A percentile compares a stretch with the other conserved stretches of the same genome.
phyloP scores from a whole-genome alignment of 2,113 vertebrate genomes.

The Trachemys scripta region DNA sequence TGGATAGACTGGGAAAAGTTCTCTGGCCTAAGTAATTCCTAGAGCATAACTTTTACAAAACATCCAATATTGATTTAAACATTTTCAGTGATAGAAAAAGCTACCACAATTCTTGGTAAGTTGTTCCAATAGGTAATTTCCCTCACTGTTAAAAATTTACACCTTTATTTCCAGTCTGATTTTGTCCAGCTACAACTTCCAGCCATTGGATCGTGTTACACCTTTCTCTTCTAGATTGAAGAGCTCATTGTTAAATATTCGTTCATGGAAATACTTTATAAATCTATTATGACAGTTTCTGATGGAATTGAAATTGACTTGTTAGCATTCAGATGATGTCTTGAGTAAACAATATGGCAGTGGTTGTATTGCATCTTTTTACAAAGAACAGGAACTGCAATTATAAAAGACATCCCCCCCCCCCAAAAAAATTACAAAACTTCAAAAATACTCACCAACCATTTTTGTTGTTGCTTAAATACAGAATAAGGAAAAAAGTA shows the following conservation, averaged over 20 bases:
- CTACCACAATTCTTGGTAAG: neutral
- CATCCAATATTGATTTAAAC: no score
- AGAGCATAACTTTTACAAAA: neutral
- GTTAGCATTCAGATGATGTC: neutral
- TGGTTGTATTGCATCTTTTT: neutral
- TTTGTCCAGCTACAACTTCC: neutral
- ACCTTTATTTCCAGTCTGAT: neutral
- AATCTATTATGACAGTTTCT: neutral
- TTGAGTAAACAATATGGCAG: neutral
- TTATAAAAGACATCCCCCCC: fast-evolving
- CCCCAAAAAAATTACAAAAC: neutral
- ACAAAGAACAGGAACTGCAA: neutral
- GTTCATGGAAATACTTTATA: neutral
- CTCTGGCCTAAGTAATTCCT: neutral
- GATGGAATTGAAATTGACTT: neutral
- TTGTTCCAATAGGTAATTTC: neutral
- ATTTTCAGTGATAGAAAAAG: neutral
- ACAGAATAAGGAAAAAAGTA: neutral
- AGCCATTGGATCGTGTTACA: neutral
- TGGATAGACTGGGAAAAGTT: neutral
- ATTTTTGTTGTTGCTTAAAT: neutral
- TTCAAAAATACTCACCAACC: neutral
- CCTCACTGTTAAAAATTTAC: neutral
- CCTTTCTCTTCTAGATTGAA: neutral
- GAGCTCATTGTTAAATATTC: neutral